These are phyloP conservation scores for Eufriesea mexicana DNA, from an alignment of 1,140 invertebrate genomes.

Conservation along the genomic window DNA sequence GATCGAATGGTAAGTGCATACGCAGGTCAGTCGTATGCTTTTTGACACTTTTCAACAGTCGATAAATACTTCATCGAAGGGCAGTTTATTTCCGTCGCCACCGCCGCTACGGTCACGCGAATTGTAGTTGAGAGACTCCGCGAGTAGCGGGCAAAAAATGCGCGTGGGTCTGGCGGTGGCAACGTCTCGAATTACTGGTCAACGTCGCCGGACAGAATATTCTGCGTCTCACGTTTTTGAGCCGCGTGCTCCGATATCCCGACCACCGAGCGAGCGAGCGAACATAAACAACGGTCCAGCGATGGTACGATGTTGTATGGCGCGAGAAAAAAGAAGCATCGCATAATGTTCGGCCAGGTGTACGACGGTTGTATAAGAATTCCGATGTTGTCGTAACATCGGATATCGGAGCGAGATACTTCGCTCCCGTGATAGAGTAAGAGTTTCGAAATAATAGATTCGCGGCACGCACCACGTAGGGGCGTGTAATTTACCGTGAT, in stretches of 20 bases:
- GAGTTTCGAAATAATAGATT: constrained; percentile 18
- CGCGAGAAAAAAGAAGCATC: neutral
- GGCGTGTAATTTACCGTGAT: constrained; percentile 9
- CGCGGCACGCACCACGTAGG: neutral
- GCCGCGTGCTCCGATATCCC: neutral
- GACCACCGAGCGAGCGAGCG: neutral
- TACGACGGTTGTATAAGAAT: neutral
- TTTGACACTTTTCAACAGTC: constrained; percentile 16
- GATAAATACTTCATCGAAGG: constrained; percentile 24
- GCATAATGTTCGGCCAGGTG: neutral
- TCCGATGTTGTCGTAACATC: neutral
- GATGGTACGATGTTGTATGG: no score
- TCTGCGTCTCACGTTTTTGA: neutral
- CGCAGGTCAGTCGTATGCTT: neutral
- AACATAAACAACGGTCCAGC: constrained; percentile 1
- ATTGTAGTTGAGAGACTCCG: neutral
- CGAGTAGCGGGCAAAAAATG: neutral
- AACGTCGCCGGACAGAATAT: neutral
- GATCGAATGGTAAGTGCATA: neutral
- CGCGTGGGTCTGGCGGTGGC: neutral
- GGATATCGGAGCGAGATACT: neutral
- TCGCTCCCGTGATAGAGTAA: neutral
- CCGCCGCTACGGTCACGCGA: neutral
- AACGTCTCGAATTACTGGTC: neutral
- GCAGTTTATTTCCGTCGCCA: neutral